Evolutionary conservation across 2,888 invertebrate genomes (phyloP).

Genomic region (Mycalesis mineus): DNA sequence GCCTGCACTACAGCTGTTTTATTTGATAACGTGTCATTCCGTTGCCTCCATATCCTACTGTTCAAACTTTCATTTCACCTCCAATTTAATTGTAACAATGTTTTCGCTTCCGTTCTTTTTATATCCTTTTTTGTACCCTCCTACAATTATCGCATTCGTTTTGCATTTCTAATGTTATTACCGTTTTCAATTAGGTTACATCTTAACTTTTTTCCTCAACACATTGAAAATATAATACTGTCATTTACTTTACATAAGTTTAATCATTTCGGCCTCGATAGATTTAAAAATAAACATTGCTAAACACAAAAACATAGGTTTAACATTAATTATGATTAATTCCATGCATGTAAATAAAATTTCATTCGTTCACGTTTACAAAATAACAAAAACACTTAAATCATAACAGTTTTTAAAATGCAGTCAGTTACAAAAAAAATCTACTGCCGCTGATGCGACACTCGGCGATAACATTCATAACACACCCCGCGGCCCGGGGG

Average conservation of each 20-base stretch:
- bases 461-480: constrained; percentile 56
- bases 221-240: no score
- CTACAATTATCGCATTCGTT: not conserved
- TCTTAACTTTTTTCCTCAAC: not conserved
- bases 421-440: constrained; percentile 31
- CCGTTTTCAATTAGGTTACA: not conserved
- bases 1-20: constrained; percentile 72
- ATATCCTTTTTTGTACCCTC: not conserved
- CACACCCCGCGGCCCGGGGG: constrained; percentile 53
- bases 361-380: not conserved
- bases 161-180: not conserved
- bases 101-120: constrained; percentile 14
- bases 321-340: no score
- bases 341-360: not conserved
- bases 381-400: constrained; percentile 16
- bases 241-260: no score
- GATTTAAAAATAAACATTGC: no score
- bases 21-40: constrained; percentile 54
- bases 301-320: no score
- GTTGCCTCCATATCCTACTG: constrained; percentile 23
- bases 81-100: constrained; percentile 14
- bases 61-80: constrained; percentile 19
- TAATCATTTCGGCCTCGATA: no score
- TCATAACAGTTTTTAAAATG: constrained; percentile 27
- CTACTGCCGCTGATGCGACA: constrained; percentile 40